phyloP scores from a whole-genome alignment of 2,113 vertebrate species.

The Mobula hypostoma region DNA sequence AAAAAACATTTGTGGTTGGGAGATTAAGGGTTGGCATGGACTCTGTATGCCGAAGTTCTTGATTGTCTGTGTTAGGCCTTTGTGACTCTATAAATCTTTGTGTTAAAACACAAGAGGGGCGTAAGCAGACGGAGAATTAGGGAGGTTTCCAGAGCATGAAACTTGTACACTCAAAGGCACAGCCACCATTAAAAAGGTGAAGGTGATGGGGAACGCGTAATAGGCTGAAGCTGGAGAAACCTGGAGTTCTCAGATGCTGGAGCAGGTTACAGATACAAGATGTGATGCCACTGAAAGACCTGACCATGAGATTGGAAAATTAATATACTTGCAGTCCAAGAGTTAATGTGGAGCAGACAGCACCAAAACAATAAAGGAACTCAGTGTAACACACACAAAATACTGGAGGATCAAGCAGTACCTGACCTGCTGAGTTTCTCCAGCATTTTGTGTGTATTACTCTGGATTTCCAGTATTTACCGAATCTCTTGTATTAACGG shows the following conservation, averaged over 20 bases:
- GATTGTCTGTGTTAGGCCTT: no score
- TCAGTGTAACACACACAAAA: neutral
- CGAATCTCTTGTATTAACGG: no score
- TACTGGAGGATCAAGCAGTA: no score
- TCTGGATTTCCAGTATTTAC: no score
- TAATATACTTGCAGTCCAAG: neutral
- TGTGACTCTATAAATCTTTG: no score
- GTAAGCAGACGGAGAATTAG: no score
- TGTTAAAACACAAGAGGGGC: no score
- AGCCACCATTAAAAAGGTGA: neutral
- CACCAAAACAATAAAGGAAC: neutral
- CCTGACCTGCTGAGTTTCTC: no score
- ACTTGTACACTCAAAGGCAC: neutral
- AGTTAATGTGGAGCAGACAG: neutral
- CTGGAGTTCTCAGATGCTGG: neutral
- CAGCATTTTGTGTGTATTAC: no score
- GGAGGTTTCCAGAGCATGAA: neutral
- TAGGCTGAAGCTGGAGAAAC: neutral
- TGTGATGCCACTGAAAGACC: neutral
- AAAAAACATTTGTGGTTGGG: neutral
- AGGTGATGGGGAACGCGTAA: neutral
- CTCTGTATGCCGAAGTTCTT: no score
- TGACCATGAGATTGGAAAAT: neutral
- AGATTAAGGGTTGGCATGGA: no score
- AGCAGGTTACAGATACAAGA: neutral